These are phyloP conservation scores for Neoseiulus cucumeris DNA, from an alignment of 1,140 invertebrate species.

Conservation along the genomic window DNA sequence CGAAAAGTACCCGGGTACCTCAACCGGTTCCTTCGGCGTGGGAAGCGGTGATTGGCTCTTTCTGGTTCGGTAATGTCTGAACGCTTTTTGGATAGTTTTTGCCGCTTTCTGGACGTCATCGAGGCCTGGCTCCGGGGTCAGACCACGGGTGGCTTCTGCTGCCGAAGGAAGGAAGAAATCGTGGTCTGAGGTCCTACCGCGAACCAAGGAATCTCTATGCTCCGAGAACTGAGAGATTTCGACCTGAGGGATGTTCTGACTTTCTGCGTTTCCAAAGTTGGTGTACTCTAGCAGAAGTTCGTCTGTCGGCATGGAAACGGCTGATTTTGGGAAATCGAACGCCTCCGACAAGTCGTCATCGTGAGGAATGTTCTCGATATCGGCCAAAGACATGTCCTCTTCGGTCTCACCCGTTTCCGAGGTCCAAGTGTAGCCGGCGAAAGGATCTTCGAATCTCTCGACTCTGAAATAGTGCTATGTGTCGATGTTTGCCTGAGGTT, in stretches of 20 bases:
- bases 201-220: background rate
- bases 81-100: background rate
- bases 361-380: constrained; percentile 1
- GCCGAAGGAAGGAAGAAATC: constrained; percentile 3
- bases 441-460: too few species aligned
- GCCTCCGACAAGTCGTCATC: background rate
- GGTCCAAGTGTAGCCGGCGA: background rate
- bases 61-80: background rate
- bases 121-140: constrained; percentile 1
- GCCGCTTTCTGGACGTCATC: constrained; percentile 8
- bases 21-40: background rate
- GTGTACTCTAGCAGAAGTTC: background rate
- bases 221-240: background rate
- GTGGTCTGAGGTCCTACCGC: background rate
- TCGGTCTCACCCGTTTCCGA: background rate
- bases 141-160: background rate
- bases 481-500: too few species aligned
- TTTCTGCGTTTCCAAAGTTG: background rate
- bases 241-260: background rate
- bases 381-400: background rate
- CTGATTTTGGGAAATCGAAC: background rate
- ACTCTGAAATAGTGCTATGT: too few species aligned
- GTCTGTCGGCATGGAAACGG: background rate
- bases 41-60: background rate
- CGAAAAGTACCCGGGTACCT: background rate